Conservation (phyloP, 1,140 invertebrate genomes). For the Lasaia peninsularis region DNA sequence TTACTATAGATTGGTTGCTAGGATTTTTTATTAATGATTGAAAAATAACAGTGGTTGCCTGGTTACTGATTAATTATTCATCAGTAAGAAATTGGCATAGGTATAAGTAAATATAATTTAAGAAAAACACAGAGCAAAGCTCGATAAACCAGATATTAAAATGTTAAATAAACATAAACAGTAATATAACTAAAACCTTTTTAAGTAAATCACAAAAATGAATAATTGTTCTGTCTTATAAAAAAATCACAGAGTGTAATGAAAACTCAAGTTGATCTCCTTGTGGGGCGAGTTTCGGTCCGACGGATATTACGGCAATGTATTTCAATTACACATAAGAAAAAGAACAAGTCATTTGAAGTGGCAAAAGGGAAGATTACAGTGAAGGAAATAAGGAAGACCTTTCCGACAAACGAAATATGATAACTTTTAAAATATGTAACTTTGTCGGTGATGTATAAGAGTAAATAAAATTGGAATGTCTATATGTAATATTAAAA, state of each 20-base stretch:
- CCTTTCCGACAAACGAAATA: constrained; percentile 57
- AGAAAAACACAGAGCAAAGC: too few species aligned
- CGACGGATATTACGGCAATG: constrained; percentile 74
- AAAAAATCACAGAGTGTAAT: constrained; percentile 73
- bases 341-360: constrained; percentile 75
- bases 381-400: constrained; percentile 69
- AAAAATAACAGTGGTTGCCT: too few species aligned
- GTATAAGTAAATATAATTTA: too few species aligned
- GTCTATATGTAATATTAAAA: too few species aligned
- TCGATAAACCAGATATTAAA: too few species aligned
- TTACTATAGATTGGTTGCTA: too few species aligned
- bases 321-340: constrained; percentile 77
- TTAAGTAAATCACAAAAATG: constrained; percentile 53
- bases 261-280: constrained; percentile 69
- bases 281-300: constrained; percentile 61
- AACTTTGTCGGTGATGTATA: background rate
- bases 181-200: background rate
- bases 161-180: too few species aligned
- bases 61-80: too few species aligned
- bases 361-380: constrained; percentile 71
- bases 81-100: too few species aligned
- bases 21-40: too few species aligned
- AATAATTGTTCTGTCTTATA: constrained; percentile 69
- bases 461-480: too few species aligned
- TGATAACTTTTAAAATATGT: constrained; percentile 52